Evolutionary conservation across 1,140 invertebrate species (phyloP).

Genomic region (Heliconius hermathena): DNA sequence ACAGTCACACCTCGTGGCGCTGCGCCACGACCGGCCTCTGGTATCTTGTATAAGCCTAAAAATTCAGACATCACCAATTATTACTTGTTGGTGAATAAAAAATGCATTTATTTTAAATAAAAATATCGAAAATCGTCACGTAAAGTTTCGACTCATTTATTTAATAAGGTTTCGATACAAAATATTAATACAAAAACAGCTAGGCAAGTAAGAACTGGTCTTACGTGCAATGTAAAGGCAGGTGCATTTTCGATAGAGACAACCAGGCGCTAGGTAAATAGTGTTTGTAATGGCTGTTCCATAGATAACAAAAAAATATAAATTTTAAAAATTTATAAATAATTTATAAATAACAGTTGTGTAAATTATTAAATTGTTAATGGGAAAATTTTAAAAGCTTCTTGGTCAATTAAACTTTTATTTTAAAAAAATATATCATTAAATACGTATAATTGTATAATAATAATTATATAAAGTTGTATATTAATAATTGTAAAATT

Average conservation of each 20-base stretch:
- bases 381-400: neutral
- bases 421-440: neutral
- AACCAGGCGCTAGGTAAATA: conserved; percentile 36
- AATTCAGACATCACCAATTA: neutral
- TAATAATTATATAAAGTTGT: too few relatives aligned
- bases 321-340: neutral
- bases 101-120: too few relatives aligned
- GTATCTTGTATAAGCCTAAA: conserved; percentile 16
- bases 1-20: too few relatives aligned
- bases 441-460: too few relatives aligned
- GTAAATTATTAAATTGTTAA: neutral
- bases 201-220: conserved; percentile 31
- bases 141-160: neutral
- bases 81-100: too few relatives aligned
- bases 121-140: neutral
- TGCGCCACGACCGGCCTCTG: too few relatives aligned
- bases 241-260: conserved; percentile 39
- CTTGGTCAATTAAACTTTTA: neutral
- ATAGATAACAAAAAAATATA: conserved; percentile 20
- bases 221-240: conserved; percentile 35
- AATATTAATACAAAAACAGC: conserved; percentile 16
- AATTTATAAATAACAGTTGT: neutral
- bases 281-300: conserved; percentile 28
- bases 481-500: too few relatives aligned
- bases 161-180: neutral